Evolutionary conservation across 2,888 invertebrate species (phyloP).

Genomic region (Agrotis exclamationis): DNA sequence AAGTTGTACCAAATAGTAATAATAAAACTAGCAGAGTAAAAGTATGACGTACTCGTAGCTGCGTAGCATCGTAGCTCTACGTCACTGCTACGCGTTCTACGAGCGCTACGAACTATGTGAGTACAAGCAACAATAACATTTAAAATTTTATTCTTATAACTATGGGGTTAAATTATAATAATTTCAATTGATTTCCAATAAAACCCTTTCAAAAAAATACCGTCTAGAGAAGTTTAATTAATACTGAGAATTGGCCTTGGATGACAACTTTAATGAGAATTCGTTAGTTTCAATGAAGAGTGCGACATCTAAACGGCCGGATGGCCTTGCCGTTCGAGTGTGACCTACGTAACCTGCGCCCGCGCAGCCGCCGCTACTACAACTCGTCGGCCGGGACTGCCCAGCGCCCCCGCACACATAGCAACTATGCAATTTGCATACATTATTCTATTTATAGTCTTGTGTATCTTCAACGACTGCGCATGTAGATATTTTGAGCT

Average conservation of each 20-base stretch:
- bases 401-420: constrained; percentile 1
- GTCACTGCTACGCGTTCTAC: constrained; percentile 35
- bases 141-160: too few species aligned
- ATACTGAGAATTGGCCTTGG: too few species aligned
- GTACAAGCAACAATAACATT: not conserved
- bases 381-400: too few species aligned
- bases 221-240: too few species aligned
- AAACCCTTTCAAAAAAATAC: too few species aligned
- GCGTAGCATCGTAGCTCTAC: constrained; percentile 17
- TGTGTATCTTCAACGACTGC: not conserved
- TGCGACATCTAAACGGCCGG: not conserved
- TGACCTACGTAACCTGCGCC: not conserved
- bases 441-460: constrained; percentile 21
- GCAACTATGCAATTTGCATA: not conserved
- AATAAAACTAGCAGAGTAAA: not conserved
- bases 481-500: not conserved
- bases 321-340: not conserved
- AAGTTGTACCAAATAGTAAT: not conserved
- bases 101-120: constrained; percentile 29
- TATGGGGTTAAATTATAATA: too few species aligned
- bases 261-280: not conserved
- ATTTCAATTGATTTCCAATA: too few species aligned
- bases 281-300: not conserved
- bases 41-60: not conserved
- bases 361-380: not conserved